phyloP scores from a whole-genome alignment of 2,797 vertebrate species.

The Chromis chromis region DNA sequence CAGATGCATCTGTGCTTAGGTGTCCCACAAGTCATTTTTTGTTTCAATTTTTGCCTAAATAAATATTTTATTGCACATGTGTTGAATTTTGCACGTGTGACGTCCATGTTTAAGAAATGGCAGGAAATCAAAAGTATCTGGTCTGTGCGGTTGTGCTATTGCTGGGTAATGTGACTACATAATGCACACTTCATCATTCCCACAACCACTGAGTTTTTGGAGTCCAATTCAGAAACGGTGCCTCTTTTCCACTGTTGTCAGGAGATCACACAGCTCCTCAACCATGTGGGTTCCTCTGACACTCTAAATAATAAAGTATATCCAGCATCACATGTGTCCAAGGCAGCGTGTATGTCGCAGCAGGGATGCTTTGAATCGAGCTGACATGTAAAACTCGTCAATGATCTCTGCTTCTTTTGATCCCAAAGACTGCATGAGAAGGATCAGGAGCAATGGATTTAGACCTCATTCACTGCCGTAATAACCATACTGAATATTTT shows the following conservation, averaged over 20 bases:
- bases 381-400: neutral
- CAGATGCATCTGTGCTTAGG: too few species aligned
- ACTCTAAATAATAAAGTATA: neutral
- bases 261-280: neutral
- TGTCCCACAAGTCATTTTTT: too few species aligned
- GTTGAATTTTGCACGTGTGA: neutral
- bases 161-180: neutral
- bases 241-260: neutral
- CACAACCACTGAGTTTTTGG: too few species aligned
- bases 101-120: neutral
- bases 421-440: neutral
- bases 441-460: neutral
- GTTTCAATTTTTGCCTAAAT: neutral
- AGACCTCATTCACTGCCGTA: neutral
- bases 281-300: too few species aligned
- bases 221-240: neutral
- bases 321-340: neutral
- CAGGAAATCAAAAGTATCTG: too few species aligned
- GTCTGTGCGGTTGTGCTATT: too few species aligned
- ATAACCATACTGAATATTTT: neutral
- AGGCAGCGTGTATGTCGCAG: neutral
- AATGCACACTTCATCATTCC: neutral
- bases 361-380: neutral
- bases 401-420: neutral
- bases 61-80: neutral